phyloP scores from a whole-genome alignment of 2,797 vertebrate species.

The Smutsia temminckii region DNA sequence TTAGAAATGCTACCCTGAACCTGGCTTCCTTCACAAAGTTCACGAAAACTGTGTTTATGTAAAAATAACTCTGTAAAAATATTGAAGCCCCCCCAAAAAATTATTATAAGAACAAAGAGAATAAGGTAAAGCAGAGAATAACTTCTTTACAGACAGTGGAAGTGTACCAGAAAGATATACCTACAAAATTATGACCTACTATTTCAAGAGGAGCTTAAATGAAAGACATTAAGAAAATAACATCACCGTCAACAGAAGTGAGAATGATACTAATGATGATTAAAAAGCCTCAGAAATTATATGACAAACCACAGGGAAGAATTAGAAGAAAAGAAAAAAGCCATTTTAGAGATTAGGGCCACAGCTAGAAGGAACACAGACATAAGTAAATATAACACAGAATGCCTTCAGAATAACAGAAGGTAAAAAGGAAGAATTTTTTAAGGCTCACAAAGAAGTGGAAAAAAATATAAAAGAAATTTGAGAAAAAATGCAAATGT shows the following conservation, averaged over 20 bases:
- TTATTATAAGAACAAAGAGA: constrained; percentile 4
- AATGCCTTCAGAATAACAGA: not conserved
- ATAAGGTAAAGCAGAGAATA: not conserved
- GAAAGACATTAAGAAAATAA: not conserved
- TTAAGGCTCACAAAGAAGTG: not conserved
- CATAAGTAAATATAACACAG: not conserved
- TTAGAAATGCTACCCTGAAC: not conserved
- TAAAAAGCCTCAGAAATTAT: not conserved
- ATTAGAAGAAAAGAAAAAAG: not conserved
- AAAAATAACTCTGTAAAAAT: constrained; percentile 15
- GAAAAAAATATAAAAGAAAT: not conserved
- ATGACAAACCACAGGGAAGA: not conserved
- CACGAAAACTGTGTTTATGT: not conserved
- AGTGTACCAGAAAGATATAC: not conserved
- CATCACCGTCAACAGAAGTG: not conserved
- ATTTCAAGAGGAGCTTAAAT: not conserved
- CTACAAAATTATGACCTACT: not conserved
- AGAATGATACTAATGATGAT: not conserved
- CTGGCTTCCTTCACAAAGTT: not conserved
- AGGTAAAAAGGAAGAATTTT: not conserved
- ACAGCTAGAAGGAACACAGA: not conserved
- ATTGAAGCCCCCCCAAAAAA: not conserved
- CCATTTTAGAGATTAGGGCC: not conserved
- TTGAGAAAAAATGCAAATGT: not conserved
- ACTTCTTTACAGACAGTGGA: not conserved